phyloP scores from a whole-genome alignment of 2,113 vertebrate genomes.

The Etia nguti region DNA sequence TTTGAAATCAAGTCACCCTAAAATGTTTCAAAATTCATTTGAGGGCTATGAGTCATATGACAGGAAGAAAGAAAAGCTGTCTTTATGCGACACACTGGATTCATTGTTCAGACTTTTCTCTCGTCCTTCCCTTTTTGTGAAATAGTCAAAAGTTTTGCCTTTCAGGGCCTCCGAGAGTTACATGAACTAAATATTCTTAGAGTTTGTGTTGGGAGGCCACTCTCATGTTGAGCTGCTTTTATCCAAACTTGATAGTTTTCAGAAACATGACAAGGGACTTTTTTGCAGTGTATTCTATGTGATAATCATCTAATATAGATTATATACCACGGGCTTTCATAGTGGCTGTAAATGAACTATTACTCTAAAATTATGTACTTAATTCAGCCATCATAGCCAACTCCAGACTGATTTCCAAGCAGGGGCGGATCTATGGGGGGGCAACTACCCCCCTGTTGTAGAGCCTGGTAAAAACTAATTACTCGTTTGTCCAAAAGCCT shows the following conservation, averaged over 20 bases:
- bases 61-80: background rate
- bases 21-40: background rate
- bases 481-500: background rate
- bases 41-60: background rate
- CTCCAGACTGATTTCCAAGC: background rate
- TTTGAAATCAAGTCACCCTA: background rate
- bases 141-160: background rate
- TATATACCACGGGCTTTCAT: background rate
- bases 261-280: background rate
- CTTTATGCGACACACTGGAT: background rate
- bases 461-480: background rate
- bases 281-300: background rate
- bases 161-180: background rate
- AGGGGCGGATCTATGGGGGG: rapidly evolving
- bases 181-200: background rate
- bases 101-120: background rate
- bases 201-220: background rate
- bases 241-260: background rate
- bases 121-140: background rate
- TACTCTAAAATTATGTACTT: background rate
- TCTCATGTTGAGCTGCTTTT: background rate
- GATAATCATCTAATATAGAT: background rate
- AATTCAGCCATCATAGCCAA: background rate
- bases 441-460: background rate
- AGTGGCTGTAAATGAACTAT: background rate